These are phyloP conservation scores for Scatophagus argus DNA, from an alignment of 2,113 vertebrate genomes.

Conservation along the genomic window DNA sequence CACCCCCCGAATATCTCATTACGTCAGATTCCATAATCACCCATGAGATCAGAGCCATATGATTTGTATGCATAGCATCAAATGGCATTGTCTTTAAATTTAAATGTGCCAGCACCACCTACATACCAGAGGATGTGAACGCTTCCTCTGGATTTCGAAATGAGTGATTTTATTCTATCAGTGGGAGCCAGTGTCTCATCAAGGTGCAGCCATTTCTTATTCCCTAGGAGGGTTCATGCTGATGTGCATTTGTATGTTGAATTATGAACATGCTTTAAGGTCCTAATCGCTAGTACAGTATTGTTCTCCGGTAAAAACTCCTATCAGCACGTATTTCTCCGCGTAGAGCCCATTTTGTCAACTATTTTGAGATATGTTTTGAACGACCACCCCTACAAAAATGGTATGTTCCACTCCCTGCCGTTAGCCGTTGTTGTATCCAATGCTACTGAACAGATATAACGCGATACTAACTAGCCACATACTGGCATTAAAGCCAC, in stretches of 20 bases:
- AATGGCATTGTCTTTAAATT: not conserved
- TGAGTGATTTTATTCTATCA: conserved; percentile 67
- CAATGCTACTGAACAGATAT: conserved; percentile 76
- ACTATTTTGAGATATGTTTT: not conserved
- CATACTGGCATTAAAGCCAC: conserved; percentile 44
- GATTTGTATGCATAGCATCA: not conserved
- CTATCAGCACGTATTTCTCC: fast-evolving
- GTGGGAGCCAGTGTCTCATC: conserved; percentile 64
- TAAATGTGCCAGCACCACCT: conserved; percentile 1
- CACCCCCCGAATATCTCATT: conserved; percentile 59
- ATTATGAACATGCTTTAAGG: fast-evolving
- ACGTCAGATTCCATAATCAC: conserved; percentile 70
- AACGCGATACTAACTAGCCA: conserved; percentile 68
- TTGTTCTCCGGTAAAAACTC: fast-evolving
- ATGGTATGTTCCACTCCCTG: conserved; percentile 80
- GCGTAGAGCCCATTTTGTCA: fast-evolving
- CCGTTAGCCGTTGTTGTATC: conserved; percentile 80
- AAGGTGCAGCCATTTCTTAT: conserved; percentile 46
- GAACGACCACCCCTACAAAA: conserved; percentile 1
- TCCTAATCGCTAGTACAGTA: fast-evolving
- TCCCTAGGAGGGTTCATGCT: not conserved
- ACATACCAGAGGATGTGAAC: conserved; percentile 3
- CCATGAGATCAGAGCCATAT: conserved; percentile 10
- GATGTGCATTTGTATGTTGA: not conserved
- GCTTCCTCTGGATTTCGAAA: conserved; percentile 64